Conservation (phyloP, 2,888 invertebrate genomes). For the Napeogenes inachia region DNA sequence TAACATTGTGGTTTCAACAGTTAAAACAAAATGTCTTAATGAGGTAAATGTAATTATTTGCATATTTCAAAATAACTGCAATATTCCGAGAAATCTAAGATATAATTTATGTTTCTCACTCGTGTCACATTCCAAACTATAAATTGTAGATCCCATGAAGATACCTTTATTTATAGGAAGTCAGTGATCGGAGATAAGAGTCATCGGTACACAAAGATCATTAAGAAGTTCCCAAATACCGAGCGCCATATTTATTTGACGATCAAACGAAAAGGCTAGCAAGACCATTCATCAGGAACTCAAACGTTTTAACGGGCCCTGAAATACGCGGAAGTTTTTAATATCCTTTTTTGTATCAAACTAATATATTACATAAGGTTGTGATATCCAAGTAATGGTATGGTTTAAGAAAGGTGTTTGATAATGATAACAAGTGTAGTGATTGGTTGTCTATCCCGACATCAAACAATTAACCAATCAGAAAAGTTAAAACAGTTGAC, state of each 20-base stretch:
- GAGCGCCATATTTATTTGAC: constrained; percentile 61
- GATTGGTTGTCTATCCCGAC: no score
- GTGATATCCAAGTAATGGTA: no score
- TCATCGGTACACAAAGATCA: constrained; percentile 22
- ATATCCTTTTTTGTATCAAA: constrained; percentile 7
- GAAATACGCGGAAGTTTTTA: constrained; percentile 52
- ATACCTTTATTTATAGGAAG: no score
- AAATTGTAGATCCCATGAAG: no score
- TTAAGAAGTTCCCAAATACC: constrained; percentile 57
- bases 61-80: neutral
- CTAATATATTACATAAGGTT: no score
- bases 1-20: constrained; percentile 63
- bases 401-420: no score
- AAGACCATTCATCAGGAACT: constrained; percentile 60
- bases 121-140: no score
- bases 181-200: no score
- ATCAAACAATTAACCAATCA: no score
- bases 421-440: no score
- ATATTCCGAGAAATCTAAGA: neutral
- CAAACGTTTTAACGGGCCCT: constrained; percentile 57
- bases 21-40: constrained; percentile 32
- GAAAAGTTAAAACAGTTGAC: no score
- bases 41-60: constrained; percentile 5
- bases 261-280: constrained; percentile 63
- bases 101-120: no score